phyloP scores from a whole-genome alignment of 2,113 vertebrate genomes.

The Pteropus alecto region DNA sequence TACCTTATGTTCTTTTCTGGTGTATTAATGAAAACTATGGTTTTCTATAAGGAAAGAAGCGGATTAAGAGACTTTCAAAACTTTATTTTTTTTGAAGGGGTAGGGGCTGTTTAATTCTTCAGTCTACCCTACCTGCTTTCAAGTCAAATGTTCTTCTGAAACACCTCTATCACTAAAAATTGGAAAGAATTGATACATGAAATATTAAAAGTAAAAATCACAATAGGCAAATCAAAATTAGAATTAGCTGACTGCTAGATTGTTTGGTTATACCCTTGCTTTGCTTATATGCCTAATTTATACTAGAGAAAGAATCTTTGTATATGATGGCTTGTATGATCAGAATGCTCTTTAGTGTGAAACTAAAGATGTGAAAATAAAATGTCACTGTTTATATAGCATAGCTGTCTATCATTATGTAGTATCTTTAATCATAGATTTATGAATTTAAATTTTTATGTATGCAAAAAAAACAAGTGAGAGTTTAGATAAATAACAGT shows the following conservation, averaged over 20 bases:
- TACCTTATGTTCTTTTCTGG: neutral
- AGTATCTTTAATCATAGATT: conserved; percentile 42
- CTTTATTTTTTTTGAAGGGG: neutral
- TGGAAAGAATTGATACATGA: neutral
- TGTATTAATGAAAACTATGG: neutral
- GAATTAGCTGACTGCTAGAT: neutral
- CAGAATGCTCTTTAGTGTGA: neutral
- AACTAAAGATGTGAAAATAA: neutral
- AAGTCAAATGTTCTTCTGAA: conserved; percentile 1
- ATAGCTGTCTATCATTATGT: neutral
- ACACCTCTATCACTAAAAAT: neutral
- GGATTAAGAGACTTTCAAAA: conserved; percentile 4
- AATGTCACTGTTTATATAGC: neutral
- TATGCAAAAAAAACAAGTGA: conserved; percentile 42
- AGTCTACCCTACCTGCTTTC: neutral
- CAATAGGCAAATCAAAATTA: neutral
- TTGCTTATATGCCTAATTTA: conserved; percentile 1
- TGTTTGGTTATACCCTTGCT: neutral
- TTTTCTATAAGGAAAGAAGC: neutral
- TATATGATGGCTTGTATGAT: neutral
- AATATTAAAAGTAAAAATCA: neutral
- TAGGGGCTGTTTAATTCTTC: neutral
- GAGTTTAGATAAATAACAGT: conserved; percentile 58
- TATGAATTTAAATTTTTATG: conserved; percentile 44
- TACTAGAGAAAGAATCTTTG: neutral